Evolutionary conservation across 2,797 vertebrate genomes (phyloP).

Genomic region (Mareca strepera): DNA sequence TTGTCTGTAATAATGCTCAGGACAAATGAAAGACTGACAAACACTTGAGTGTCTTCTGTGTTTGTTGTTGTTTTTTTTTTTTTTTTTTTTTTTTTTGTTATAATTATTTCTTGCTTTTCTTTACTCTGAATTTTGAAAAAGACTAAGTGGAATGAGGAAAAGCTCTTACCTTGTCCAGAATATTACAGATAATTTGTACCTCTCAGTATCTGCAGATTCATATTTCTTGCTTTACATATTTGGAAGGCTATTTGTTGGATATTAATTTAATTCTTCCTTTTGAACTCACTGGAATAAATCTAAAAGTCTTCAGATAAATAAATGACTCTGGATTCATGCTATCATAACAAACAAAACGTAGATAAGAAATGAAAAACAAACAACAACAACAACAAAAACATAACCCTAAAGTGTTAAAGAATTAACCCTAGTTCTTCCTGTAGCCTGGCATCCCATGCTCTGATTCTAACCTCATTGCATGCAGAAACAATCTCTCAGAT

Average conservation of each 20-base stretch:
- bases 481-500: neutral
- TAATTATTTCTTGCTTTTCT: neutral
- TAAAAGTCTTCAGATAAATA: slow-evolving; percentile 9
- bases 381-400: neutral
- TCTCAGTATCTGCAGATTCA: slow-evolving; percentile 19
- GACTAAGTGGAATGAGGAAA: neutral
- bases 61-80: neutral
- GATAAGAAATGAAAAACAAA: neutral
- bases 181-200: slow-evolving; percentile 41
- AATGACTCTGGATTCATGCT: neutral
- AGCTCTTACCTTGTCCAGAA: neutral
- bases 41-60: neutral
- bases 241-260: slow-evolving; percentile 30
- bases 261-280: slow-evolving; percentile 43
- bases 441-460: neutral
- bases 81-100: too few species aligned
- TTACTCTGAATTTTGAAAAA: slow-evolving; percentile 20
- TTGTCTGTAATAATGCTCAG: neutral
- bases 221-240: slow-evolving; percentile 28
- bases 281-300: slow-evolving; percentile 4
- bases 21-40: neutral
- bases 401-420: neutral
- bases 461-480: neutral
- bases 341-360: neutral
- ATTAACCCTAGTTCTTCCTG: neutral